Conservation (phyloP, 2,113 vertebrate genomes). For the Takifugu flavidus region DNA sequence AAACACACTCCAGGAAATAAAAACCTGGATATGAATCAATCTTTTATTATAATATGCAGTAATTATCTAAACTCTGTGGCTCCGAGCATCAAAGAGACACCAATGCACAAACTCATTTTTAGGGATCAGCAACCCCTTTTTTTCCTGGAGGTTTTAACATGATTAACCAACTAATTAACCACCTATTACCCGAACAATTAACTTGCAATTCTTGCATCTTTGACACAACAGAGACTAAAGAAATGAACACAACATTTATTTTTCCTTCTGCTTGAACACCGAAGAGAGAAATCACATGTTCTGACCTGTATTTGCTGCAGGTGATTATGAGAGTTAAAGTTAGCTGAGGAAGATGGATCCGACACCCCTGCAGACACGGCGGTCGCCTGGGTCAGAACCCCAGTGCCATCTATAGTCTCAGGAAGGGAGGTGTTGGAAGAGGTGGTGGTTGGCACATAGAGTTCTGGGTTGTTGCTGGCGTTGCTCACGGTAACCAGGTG, state of each 20-base stretch:
- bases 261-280: neutral
- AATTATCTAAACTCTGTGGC: neutral
- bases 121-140: too few relatives aligned
- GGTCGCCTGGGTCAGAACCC: constrained; percentile 92
- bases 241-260: too few relatives aligned
- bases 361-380: constrained; percentile 85
- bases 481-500: constrained; percentile 78
- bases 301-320: constrained; percentile 73
- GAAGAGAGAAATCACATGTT: accelerated
- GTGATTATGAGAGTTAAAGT: constrained; percentile 92
- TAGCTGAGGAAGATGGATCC: constrained; percentile 85
- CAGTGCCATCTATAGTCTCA: constrained; percentile 94
- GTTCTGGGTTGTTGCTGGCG: constrained; percentile 80
- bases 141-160: too few relatives aligned
- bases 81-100: too few relatives aligned
- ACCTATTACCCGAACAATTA: too few relatives aligned
- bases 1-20: neutral
- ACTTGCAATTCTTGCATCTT: too few relatives aligned
- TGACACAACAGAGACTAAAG: too few relatives aligned
- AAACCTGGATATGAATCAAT: neutral
- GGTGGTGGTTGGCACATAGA: constrained; percentile 91
- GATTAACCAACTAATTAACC: too few relatives aligned
- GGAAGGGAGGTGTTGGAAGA: constrained; percentile 82
- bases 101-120: neutral
- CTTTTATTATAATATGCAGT: neutral